These are phyloP conservation scores for Drosophila repleta DNA, from an alignment of 1,140 invertebrate species.

Conservation along the genomic window DNA sequence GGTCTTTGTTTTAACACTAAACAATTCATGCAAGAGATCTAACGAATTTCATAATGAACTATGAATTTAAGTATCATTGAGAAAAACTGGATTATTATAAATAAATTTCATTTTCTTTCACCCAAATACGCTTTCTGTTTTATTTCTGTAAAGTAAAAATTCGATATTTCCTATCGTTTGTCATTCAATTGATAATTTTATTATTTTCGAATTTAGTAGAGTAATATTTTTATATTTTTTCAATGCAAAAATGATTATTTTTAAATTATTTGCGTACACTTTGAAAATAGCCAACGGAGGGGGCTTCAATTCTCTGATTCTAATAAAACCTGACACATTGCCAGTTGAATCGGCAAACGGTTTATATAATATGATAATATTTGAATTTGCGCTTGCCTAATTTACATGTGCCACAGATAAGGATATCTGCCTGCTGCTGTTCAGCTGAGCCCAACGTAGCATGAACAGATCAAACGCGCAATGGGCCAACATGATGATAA, in stretches of 20 bases:
- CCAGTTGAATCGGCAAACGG: slow-evolving; percentile 54
- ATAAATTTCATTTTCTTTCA: no score
- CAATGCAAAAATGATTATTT: neutral
- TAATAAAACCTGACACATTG: slow-evolving; percentile 32
- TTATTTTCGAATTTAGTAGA: neutral
- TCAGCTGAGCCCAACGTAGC: slow-evolving; percentile 56
- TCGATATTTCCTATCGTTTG: no score
- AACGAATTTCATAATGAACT: no score
- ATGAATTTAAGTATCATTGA: no score
- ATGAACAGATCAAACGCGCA: slow-evolving; percentile 77
- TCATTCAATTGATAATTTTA: no score
- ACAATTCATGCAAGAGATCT: no score
- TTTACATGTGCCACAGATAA: slow-evolving; percentile 70
- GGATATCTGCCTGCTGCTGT: slow-evolving; percentile 16
- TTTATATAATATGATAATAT: slow-evolving; percentile 38
- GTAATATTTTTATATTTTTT: no score
- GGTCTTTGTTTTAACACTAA: no score
- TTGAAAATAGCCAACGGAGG: slow-evolving; percentile 7
- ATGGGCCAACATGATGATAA: slow-evolving; percentile 33
- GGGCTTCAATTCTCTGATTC: slow-evolving; percentile 19
- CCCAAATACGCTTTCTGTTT: no score
- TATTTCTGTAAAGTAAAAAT: no score
- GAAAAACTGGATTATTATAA: no score
- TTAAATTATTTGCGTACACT: neutral
- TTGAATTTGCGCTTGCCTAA: slow-evolving; percentile 38